Evolutionary conservation across 2,888 invertebrate species (phyloP), one percentile per base, ranked within the genome.

Genomic region (Erebia palarica): DNA sequence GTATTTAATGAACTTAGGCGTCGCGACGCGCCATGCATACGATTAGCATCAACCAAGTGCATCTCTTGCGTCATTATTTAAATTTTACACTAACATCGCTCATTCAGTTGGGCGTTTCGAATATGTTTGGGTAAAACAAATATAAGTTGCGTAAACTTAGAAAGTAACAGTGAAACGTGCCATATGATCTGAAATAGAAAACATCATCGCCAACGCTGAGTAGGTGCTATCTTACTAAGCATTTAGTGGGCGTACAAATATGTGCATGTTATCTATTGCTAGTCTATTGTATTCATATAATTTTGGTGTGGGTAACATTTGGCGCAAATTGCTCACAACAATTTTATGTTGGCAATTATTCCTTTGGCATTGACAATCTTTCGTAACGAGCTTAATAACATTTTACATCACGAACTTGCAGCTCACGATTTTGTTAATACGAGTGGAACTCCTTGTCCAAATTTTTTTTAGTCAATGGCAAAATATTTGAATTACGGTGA

Each of bases 41-140:
- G 79, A 87, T 88, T 88, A 87, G 75, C 80, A 79, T 79, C 78
- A 77, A 77, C 76, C 76, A 77, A 85, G 82, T 84, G 86, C 86
- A 87, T 86, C 85, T 84, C 82, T 86, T 86, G 83, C 81, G 82
- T 84, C 87, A 88, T 86, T 87, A 91, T 90, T 87, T 79, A 83
- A 85, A 89, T 85, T 78, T 76, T 74, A 75, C 78, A 77, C 82
- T 82, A 83, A 81, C 86, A 82, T 81, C 79, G 81, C 82, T 84
- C 80, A 82, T 85, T 84, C 78, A 79, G 81, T 83, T 82, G 75
- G 79, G 75, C 77, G 81, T 80, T 85, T 83, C 79, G 80, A 82
- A 81, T 76, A 77, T 75, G 59, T 74, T 71, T 68, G 73, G 44
- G 68, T 75, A 69, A 73, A 75, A 73, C 69, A 75, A 68, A 73